A percentile compares a stretch with the other conserved stretches of the same genome.
phyloP scores from a whole-genome alignment of 2,797 vertebrate species.

The Sebastes goodei region DNA sequence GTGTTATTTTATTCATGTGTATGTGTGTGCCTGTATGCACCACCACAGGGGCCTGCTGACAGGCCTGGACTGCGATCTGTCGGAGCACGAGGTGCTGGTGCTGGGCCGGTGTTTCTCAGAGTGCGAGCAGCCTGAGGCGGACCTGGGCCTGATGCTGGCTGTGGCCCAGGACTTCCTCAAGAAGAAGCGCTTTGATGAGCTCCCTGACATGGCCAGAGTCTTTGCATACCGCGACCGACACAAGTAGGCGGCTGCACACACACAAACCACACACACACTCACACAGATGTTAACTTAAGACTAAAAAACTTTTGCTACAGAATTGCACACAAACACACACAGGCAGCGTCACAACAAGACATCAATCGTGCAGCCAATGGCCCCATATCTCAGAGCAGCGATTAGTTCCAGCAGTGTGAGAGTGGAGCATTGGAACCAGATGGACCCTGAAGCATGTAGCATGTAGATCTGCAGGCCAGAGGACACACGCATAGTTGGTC shows the following conservation, averaged over 20 bases:
- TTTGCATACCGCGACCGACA: conserved; percentile 83
- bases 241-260: conserved; percentile 76
- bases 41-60: conserved; percentile 75
- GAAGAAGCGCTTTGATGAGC: conserved; percentile 86
- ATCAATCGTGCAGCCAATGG: conserved; percentile 71
- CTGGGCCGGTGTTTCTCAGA: conserved; percentile 82
- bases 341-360: conserved; percentile 68
- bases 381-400: conserved; percentile 69
- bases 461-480: conserved; percentile 36
- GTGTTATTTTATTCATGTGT: not conserved
- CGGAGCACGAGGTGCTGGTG: conserved; percentile 89
- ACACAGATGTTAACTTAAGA: conserved; percentile 1
- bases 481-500: not conserved
- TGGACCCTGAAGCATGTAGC: conserved; percentile 67
- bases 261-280: not conserved
- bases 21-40: not conserved
- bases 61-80: conserved; percentile 76
- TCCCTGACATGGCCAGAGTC: conserved; percentile 76
- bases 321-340: conserved; percentile 38
- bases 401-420: conserved; percentile 81
- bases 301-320: not conserved
- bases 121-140: conserved; percentile 59
- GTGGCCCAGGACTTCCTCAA: conserved; percentile 85
- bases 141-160: conserved; percentile 79
- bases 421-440: conserved; percentile 84